Base-by-base conservation (phyloP, 2,888 invertebrate genomes). In the Hemicrepidius hirtus region DNA sequence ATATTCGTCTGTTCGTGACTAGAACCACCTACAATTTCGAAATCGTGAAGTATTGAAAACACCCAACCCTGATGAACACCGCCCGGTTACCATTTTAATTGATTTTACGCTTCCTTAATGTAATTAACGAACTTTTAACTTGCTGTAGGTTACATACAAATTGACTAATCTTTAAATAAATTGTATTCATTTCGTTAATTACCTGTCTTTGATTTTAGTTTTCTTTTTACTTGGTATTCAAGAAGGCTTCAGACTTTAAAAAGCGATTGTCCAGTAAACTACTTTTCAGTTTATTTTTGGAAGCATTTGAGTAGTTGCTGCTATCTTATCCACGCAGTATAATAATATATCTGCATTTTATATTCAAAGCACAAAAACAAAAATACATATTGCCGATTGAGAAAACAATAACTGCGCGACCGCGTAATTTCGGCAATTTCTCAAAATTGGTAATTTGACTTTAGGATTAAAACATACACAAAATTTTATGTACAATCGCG, bases 21-120 rank as follows among this genome's bases (percentile, higher is more conserved):
- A 24, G 37, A 20, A 55, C 55, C 55, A 55, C 55, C 55, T 35
- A 55, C 55, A 35, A 55, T 10, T 55, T 55, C 12, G 13, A 28
- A 53, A n/a, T 28, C 13, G 10, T 28, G n/a, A 28, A 2, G 46
- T 9, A 18, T 20, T 18, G n/a, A 28, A 16, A 24, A 53, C 28
- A 53, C 46, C 46, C 46, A 46, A 18, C 46, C 46, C 46, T 46
- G 9, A 40, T 1, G n/a, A n/a, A n/a, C n/a, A n/a, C n/a, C n/a
- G n/a, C n/a, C 20, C 16, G 46, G 46, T 55, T 16, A 18, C 20
- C 20, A 35, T 55, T 32, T 16, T 18, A 32, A 32, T 55, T 55
- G 35, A 24, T 55, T 35, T 55, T 55, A 55, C 7, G 55, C 16
- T 24, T 24, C 5, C 24, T 55, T 55, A 55, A 55, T 55, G 55